Evolutionary conservation across 2,888 invertebrate species (phyloP), one percentile per base, ranked within the genome.

Genomic region (Tenthredo notha): DNA sequence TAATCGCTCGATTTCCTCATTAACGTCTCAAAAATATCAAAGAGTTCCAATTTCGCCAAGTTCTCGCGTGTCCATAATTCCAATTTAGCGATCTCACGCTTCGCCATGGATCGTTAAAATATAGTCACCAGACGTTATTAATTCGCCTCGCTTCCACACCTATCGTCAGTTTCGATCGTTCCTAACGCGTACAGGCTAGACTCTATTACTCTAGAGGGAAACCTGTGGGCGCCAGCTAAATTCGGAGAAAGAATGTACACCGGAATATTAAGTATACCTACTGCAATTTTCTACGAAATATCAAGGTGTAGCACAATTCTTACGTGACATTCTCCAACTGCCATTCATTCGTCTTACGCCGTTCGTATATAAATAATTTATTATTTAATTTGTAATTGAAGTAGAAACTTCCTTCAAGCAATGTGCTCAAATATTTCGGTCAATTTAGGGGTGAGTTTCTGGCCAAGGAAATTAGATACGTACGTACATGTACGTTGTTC

Each of bases 101-200:
- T 21, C n/a, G 54, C 37, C 18, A 78, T 18, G 50, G 78, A 7
- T 47, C 54, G 10, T 78, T 78, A n/a, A 58, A 58, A 78, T 50
- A 78, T 7, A 58, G 33, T 37, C 54, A 54, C 54, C 33, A 29
- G 47, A 54, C 15, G 78, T 18, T 54, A 78, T 58, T 33, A 54
- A 78, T 54, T 54, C n/a, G 58, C 54, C n/a, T 78, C 54, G 18
- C 12, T 78, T 78, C 78, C 54, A 54, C 37, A 58, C 37, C 37
- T n/a, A 54, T 78, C 50, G 78, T 54, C 37, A n/a, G 37, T 78
- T 54, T 58, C 7, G 29, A 58, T 78, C 33, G 10, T 33, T 37
- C 54, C 10, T 58, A 25, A 18, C 33, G 33, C 18, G 29, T 78
- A 29, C 78, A 78, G n/a, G 33, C 29, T 54, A 78, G 54, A 33